phyloP scores from a whole-genome alignment of 2,888 invertebrate species.

The Cancer borealis region DNA sequence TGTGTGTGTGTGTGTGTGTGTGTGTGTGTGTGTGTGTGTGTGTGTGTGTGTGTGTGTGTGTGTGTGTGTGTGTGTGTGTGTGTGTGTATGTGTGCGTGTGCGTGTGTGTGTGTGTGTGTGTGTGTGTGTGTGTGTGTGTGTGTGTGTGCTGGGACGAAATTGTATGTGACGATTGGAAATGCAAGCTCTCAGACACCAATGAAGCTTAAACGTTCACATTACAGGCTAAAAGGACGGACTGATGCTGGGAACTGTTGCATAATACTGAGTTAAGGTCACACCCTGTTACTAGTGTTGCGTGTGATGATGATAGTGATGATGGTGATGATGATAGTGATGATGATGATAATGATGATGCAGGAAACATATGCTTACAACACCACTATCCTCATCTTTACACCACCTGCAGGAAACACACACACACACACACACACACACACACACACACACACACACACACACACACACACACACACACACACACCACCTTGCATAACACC shows the following conservation, averaged over 20 bases:
- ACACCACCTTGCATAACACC: too few species aligned
- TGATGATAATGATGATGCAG: not conserved
- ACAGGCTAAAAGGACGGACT: too few species aligned
- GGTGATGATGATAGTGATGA: not conserved
- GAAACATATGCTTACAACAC: not conserved
- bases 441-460: not conserved
- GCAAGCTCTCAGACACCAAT: too few species aligned
- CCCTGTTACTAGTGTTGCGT: not conserved
- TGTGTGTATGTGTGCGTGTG: not conserved
- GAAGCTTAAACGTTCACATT: too few species aligned
- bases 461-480: not conserved
- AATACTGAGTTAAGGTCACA: not conserved
- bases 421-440: slow-evolving; percentile 5
- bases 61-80: not conserved
- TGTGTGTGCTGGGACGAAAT: not conserved
- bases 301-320: not conserved
- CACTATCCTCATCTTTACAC: not conserved
- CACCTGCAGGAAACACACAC: slow-evolving; percentile 15
- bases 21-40: too few species aligned
- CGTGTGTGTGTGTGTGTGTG: not conserved
- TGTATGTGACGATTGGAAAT: too few species aligned
- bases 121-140: slow-evolving; percentile 37
- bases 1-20: too few species aligned
- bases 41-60: not conserved
- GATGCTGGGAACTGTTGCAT: not conserved